A percentile compares a stretch with the other conserved stretches of the same genome.
Evolutionary conservation across 2,888 invertebrate species (phyloP).

Genomic region (Apocheima hispidaria): DNA sequence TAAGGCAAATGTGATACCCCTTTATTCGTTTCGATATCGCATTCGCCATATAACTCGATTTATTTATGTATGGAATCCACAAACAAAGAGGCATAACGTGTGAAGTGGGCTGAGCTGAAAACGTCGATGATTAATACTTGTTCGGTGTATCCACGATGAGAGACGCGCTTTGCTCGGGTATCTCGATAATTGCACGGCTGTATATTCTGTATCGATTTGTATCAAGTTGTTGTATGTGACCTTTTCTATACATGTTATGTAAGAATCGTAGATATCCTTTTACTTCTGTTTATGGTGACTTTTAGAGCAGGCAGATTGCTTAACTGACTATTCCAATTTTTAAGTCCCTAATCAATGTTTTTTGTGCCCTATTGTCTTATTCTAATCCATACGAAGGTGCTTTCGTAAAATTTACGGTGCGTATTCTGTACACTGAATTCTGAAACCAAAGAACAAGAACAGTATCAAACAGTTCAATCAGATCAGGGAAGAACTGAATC

Average conservation of each 20-base stretch:
- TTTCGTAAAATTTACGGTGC: no score
- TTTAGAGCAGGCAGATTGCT: no score
- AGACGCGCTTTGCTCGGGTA: constrained; percentile 14
- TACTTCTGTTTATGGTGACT: no score
- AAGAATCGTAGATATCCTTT: no score
- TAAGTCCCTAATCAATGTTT: no score
- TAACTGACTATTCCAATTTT: no score
- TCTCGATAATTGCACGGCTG: constrained; percentile 20
- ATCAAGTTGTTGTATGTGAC: constrained; percentile 23
- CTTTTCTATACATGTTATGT: not conserved
- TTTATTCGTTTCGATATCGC: constrained; percentile 27
- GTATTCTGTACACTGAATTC: no score
- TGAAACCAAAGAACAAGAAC: no score
- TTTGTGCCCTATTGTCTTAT: no score
- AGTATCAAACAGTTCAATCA: no score
- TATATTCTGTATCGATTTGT: constrained; percentile 10
- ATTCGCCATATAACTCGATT: constrained; percentile 26
- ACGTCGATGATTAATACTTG: constrained; percentile 45
- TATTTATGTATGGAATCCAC: constrained; percentile 17
- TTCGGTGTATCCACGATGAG: constrained; percentile 36
- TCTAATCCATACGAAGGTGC: no score
- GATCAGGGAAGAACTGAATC: no score
- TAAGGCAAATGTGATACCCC: not conserved
- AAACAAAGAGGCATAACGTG: constrained; percentile 41
- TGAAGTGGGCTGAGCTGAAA: constrained; percentile 43